phyloP scores from a whole-genome alignment of 2,888 invertebrate species.

The Dexiosoma caninum region DNA sequence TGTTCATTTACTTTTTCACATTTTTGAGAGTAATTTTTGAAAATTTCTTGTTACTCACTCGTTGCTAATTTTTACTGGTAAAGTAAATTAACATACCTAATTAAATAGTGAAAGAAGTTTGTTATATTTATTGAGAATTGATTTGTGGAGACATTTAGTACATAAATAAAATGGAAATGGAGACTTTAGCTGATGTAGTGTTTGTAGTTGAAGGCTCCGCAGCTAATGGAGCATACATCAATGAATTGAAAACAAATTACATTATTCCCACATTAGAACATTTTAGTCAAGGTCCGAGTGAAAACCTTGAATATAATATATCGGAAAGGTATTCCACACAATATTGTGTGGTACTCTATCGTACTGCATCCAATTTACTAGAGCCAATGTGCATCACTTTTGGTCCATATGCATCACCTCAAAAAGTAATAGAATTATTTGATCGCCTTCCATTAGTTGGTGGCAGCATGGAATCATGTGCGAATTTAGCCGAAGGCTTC shows the following conservation, averaged over 20 bases:
- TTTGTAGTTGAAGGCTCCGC: conserved; percentile 95
- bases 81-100: too few species aligned
- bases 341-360: conserved; percentile 92
- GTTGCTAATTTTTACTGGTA: too few species aligned
- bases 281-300: conserved; percentile 91
- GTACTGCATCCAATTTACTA: conserved; percentile 90
- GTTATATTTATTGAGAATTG: too few species aligned
- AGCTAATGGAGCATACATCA: conserved; percentile 93
- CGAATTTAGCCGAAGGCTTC: conserved; percentile 93
- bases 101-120: too few species aligned
- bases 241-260: conserved; percentile 92
- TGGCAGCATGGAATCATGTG: conserved; percentile 92
- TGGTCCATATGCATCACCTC: conserved; percentile 91
- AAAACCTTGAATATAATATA: conserved; percentile 87
- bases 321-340: conserved; percentile 86
- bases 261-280: conserved; percentile 93
- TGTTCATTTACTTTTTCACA: too few species aligned
- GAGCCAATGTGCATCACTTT: conserved; percentile 87
- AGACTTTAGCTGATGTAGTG: conserved; percentile 86
- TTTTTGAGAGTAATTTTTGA: too few species aligned
- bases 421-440: conserved; percentile 86
- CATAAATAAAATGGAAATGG: conserved; percentile 65
- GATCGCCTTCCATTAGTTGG: conserved; percentile 92
- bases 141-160: neutral
- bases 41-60: too few species aligned